phyloP scores from a whole-genome alignment of 2,113 vertebrate genomes.

The Centrocercus urophasianus region DNA sequence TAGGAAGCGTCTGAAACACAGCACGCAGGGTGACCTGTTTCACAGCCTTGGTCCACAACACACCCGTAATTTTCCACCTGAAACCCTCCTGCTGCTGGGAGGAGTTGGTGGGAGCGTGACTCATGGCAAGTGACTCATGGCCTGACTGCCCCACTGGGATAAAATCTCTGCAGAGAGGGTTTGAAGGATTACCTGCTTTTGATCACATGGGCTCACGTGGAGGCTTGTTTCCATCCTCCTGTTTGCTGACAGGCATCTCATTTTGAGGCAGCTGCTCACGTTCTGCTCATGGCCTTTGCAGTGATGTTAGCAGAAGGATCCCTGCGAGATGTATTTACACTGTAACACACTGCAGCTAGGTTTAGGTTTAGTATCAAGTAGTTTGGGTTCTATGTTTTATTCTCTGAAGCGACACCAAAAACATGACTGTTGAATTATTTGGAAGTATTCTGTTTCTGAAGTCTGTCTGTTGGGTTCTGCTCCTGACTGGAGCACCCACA shows the following conservation, averaged over 20 bases:
- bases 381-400: not conserved
- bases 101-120: not conserved
- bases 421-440: not conserved
- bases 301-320: not conserved
- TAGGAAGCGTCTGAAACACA: not conserved
- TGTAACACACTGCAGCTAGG: not conserved
- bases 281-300: not conserved
- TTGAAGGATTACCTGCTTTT: not conserved
- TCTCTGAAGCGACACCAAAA: not conserved
- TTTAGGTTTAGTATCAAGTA: not conserved
- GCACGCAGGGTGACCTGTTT: not conserved
- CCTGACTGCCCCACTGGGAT: constrained; percentile 12
- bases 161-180: not conserved
- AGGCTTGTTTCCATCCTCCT: not conserved
- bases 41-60: not conserved
- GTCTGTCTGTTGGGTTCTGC: not conserved
- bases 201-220: not conserved
- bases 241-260: not conserved
- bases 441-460: not conserved
- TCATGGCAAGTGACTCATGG: constrained; percentile 8
- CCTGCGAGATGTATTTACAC: not conserved
- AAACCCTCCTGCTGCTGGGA: not conserved
- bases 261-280: not conserved
- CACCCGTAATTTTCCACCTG: not conserved
- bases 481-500: not conserved